These are phyloP conservation scores for Phyllotis vaccarum DNA, from an alignment of 2,797 vertebrate species.

Conservation along the genomic window DNA sequence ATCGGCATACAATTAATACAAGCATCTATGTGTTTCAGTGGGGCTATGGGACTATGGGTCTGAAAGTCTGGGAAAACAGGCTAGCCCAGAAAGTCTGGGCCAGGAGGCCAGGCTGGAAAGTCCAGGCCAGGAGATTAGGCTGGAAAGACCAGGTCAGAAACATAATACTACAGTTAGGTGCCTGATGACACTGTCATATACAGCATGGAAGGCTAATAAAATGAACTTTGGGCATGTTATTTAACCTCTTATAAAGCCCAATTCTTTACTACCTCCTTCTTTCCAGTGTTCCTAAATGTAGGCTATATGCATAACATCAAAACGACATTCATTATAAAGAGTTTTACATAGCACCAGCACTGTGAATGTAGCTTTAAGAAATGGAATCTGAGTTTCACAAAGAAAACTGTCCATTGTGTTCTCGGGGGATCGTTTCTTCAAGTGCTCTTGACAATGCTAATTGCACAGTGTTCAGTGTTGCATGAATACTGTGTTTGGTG, in stretches of 20 bases:
- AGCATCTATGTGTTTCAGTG: too few species aligned
- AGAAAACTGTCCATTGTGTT: neutral
- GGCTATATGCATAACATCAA: neutral
- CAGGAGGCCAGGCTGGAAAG: too few species aligned
- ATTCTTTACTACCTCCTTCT: neutral
- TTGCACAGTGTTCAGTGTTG: neutral
- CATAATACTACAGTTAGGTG: too few species aligned
- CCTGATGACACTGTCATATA: neutral
- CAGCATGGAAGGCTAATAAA: neutral
- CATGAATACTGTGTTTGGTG: neutral
- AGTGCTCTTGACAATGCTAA: constrained; percentile 21
- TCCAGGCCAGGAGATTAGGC: too few species aligned
- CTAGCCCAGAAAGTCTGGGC: too few species aligned
- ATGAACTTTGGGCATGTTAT: neutral
- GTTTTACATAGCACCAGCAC: neutral
- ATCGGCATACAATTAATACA: too few species aligned
- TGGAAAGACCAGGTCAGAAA: too few species aligned
- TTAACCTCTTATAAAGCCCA: neutral
- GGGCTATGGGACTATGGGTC: too few species aligned
- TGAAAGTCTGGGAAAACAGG: too few species aligned
- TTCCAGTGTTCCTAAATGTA: neutral
- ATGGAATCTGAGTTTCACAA: neutral
- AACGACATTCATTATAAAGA: neutral
- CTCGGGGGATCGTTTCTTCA: neutral
- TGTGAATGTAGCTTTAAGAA: neutral